phyloP scores from a whole-genome alignment of 2,113 vertebrate genomes.

The Vicugna pacos region DNA sequence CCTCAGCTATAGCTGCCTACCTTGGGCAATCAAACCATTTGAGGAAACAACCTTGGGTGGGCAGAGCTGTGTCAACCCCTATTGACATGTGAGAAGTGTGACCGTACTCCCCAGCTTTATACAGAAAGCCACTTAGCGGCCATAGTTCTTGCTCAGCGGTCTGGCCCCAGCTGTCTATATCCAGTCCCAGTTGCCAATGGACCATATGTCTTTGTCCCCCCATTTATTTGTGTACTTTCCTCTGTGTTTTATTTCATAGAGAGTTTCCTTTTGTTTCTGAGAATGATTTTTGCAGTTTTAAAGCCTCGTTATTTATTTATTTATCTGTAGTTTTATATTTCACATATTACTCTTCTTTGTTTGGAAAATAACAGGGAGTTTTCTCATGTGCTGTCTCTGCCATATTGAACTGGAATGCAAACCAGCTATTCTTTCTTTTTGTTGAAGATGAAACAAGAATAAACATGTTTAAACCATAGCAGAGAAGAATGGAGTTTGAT shows the following conservation, averaged over 20 bases:
- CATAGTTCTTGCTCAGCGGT: background rate
- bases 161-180: background rate
- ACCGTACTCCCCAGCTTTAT: background rate
- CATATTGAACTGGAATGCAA: conserved; percentile 11
- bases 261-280: background rate
- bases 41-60: background rate
- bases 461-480: conserved; percentile 39
- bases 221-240: background rate
- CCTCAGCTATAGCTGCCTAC: background rate
- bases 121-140: background rate
- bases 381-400: background rate
- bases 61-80: background rate
- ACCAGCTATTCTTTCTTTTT: conserved; percentile 44
- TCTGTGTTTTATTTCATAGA: background rate
- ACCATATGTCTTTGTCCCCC: background rate
- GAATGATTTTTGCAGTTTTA: conserved; percentile 1
- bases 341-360: background rate
- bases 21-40: background rate
- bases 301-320: background rate
- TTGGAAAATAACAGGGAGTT: conserved; percentile 14
- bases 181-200: background rate
- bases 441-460: conserved; percentile 41
- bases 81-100: background rate
- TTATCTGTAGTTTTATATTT: conserved; percentile 16
- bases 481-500: conserved; percentile 28